Evolutionary conservation across 2,888 invertebrate species (phyloP), one percentile per base, ranked within the genome.

Genomic region (Ganaspis brasiliensis): DNA sequence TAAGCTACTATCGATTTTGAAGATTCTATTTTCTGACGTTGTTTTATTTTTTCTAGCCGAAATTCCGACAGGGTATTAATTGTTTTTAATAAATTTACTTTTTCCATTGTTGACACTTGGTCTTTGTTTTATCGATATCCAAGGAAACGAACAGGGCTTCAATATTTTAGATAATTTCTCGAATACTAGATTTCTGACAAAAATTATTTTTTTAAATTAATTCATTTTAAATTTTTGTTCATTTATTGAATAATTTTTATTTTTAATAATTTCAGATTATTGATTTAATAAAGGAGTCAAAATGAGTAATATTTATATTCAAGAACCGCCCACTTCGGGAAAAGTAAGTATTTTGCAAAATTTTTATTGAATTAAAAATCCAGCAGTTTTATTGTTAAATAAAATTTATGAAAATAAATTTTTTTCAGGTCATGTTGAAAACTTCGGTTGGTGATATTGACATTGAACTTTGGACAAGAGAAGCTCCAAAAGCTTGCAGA

Each of bases 301-400:
- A 82, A 99, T 99, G 99, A 99, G 98, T 94, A 99, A 97, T 87
- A 97, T 99, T 91, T 99, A 99, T 89, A 98, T 99, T 87, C 97
- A 98, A 91, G 99, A 99, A 92, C 99, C 99, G 12, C 97, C 98
- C 10, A 97, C 99, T 0, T 94, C 95, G 61, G 99, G 98, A 86
- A 99, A 99, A 94, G 98, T 98, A 94, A 91, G 85, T 84, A 73
- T 16, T n/a, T n/a, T n/a, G n/a, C n/a, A n/a, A n/a, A n/a, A n/a
- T n/a, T n/a, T n/a, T n/a, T n/a, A n/a, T n/a, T n/a, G n/a, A n/a
- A n/a, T n/a, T 72, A 26, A 0, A 49, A 45, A 40, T 57, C 10
- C 16, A 49, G 3, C 2, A 37, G 59, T 21, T 77, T 63, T 79
- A 73, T 63, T 57, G n/a, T 56, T 70, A 76, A 55, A 75, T 71